Base-by-base conservation (phyloP, 2,113 vertebrate species). In the Dinomys branickii region DNA sequence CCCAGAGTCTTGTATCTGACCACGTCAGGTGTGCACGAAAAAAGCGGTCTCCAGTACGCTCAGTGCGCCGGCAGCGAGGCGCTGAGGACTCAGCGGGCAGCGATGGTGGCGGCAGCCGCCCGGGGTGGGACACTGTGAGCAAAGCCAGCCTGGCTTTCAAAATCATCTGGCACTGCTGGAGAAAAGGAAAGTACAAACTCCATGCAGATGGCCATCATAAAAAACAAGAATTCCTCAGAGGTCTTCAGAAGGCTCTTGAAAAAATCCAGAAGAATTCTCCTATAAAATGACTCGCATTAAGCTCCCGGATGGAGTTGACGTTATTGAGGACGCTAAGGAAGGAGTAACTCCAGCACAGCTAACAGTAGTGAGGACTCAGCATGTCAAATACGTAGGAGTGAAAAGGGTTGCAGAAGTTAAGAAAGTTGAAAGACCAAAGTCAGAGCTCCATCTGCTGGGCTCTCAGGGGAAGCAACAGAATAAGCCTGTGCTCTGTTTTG, bases 391-490 rank as follows among this genome's bases (percentile, higher is more conserved):
- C 0, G 97, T 99, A 94, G 99, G 99, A 98, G 99, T 99, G 99
- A 99, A 99, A 95, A 99, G 99, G 85, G 98, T 99, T 13, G 98
- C 99, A 2, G 99, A 99, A 98, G 98, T 98, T 20, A 99, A 99
- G 99, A 99, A 99, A 99, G 99, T 99, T 14, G 99, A 99, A 98
- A 98, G 98, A 90, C 73, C 99, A 95, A 99, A 99, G 97, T 99
- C 98, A 19, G 99, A 99, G 98, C 99, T 99, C 97, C 99, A 99
- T 97, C 99, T 99, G 94, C 98, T 99, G 98, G 99, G 99, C 13
- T 99, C 98, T 1, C 98, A 99, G 5, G 98, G 99, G 73, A 99
- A 99, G 97, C 98, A 98, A 50, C 98, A 98, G 88, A 99, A 99
- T 93, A 98, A 98, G 7, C 99, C 99, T 24, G 91, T 98, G 0